Percentiles rank a stretch among this genome's conserved stretches.
These are phyloP conservation scores for Takifugu flavidus DNA, from an alignment of 2,113 vertebrate species.

Conservation along the genomic window DNA sequence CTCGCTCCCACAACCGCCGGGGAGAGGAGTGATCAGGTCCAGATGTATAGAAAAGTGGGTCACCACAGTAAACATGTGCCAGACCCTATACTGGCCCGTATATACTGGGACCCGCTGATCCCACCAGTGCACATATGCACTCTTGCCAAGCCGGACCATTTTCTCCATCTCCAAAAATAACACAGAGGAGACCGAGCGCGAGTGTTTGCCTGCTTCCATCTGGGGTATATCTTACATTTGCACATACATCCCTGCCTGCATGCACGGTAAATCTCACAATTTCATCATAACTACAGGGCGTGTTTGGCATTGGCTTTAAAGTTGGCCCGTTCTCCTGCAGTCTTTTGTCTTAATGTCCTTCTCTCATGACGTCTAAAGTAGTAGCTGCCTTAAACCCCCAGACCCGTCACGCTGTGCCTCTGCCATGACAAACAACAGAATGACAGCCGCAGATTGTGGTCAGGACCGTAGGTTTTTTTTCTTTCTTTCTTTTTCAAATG, in stretches of 20 bases:
- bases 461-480: conserved; percentile 34
- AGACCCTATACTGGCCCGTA: conserved; percentile 59
- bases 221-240: conserved; percentile 54
- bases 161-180: conserved; percentile 60
- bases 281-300: conserved; percentile 49
- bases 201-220: conserved; percentile 45
- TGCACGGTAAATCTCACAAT: conserved; percentile 33
- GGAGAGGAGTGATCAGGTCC: conserved; percentile 51
- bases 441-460: conserved; percentile 38
- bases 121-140: conserved; percentile 37
- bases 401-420: conserved; percentile 45
- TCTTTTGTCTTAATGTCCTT: conserved; percentile 42
- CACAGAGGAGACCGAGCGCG: conserved; percentile 22
- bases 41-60: conserved; percentile 67
- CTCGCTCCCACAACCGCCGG: conserved; percentile 20
- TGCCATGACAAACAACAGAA: conserved; percentile 47
- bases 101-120: conserved; percentile 47
- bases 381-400: conserved; percentile 59
- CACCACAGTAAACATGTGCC: conserved; percentile 51
- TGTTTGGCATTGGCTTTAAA: conserved; percentile 37
- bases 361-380: conserved; percentile 52
- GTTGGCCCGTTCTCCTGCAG: conserved; percentile 7
- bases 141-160: conserved; percentile 63
- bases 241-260: conserved; percentile 35
- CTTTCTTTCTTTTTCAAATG: conserved; percentile 31